Evolutionary conservation across 2,113 vertebrate species (phyloP).

Genomic region (Poicephalus meyeri): DNA sequence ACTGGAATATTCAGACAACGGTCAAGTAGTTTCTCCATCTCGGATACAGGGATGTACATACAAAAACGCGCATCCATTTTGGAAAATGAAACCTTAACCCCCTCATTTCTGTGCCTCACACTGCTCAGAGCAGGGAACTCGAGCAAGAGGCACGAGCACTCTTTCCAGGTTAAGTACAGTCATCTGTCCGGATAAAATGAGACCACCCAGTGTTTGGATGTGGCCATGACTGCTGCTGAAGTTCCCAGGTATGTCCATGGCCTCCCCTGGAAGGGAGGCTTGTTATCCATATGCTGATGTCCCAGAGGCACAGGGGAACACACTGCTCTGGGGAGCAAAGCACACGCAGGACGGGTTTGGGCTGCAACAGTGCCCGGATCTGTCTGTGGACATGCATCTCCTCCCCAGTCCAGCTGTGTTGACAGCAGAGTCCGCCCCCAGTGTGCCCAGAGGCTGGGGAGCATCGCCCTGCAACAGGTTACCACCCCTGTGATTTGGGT

Average conservation of each 20-base stretch:
- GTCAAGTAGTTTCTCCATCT: neutral
- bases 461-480: neutral
- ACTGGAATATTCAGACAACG: conserved; percentile 12
- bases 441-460: conserved; percentile 31
- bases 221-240: neutral
- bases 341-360: neutral
- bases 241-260: neutral
- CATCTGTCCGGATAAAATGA: neutral
- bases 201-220: neutral
- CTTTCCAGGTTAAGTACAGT: conserved; percentile 4
- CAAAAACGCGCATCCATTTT: neutral
- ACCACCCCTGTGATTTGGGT: conserved; percentile 48
- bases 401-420: conserved; percentile 7
- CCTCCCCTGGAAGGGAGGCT: neutral
- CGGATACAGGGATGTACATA: neutral
- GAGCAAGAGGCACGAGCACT: neutral
- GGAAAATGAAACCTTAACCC: conserved; percentile 3
- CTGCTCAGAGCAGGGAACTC: neutral
- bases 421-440: neutral
- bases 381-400: neutral
- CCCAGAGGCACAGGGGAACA: neutral
- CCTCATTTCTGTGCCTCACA: neutral
- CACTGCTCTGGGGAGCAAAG: neutral
- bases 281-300: neutral
- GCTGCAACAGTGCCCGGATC: neutral